Base-by-base conservation (phyloP, 2,888 invertebrate species). In the Macropis europaea region DNA sequence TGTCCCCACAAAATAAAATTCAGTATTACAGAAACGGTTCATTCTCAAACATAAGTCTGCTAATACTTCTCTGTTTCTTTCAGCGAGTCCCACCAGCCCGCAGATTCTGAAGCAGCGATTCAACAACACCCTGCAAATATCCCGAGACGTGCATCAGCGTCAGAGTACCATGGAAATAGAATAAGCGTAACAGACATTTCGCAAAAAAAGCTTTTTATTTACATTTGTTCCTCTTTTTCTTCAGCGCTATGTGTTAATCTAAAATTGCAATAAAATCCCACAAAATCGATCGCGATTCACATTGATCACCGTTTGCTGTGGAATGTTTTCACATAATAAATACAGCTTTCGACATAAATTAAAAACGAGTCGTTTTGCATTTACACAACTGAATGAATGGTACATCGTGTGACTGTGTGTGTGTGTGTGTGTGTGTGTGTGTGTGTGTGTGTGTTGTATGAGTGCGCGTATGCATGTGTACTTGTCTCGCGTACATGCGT, bases 171-270 rank as follows among this genome's bases (percentile, higher is more conserved):
- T 15, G 40, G 30, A 34, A 48, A 26, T 13, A 36, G 48, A 45
- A 40, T 22, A 63, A 72, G 60, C 64, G 36, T 48, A 30, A 63
- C 36, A 56, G 43, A 45, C 56, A 53, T 80, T 79, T 81, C 81
- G 79, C 81, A 79, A 81, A 81, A 73, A 80, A 81, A 77, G 77
- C 74, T 81, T 79, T n/a, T 81, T 81, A 81, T 81, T 81, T 81
- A 81, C 81, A 81, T 71, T 81, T 81, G 79, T 81, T 79, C 64
- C 73, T 77, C 75, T n/a, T n/a, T 76, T 61, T 70, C 59, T 69
- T 77, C 71, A 75, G 79, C 75, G 67, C 67, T 72, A 74, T 77
- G 75, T 53, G 9, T 73, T 73, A 81, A 75, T 79, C 77, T 81
- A 81, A 73, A 81, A 81, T 75, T 77, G 81, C 81, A 79, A 77